These are phyloP conservation scores for Aphaenogaster ashmeadi DNA, from an alignment of 1,140 invertebrate genomes.

Conservation along the genomic window DNA sequence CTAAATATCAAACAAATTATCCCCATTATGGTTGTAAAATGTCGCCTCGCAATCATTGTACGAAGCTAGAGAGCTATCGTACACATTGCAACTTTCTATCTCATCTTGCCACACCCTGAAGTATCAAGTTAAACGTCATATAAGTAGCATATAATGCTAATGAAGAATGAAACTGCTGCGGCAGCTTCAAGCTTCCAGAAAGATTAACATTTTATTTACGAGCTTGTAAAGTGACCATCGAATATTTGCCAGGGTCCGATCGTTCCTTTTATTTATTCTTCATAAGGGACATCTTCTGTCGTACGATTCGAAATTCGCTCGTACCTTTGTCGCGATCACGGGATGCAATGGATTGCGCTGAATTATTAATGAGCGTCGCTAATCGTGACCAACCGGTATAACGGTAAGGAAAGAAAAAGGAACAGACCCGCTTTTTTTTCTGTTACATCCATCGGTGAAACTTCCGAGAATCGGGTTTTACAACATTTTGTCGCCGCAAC, in stretches of 20 bases:
- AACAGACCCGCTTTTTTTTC: slow-evolving; percentile 56
- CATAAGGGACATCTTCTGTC: background rate
- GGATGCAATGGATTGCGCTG: slow-evolving; percentile 70
- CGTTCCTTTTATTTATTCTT: slow-evolving; percentile 1
- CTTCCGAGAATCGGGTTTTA: slow-evolving; percentile 59
- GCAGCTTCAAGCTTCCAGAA: background rate
- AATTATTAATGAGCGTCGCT: slow-evolving; percentile 76
- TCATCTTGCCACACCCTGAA: slow-evolving; percentile 15
- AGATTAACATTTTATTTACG: slow-evolving; percentile 22
- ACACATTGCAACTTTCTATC: slow-evolving; percentile 49
- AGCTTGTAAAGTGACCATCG: background rate
- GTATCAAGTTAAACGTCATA: background rate
- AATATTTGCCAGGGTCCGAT: background rate
- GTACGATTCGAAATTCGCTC: background rate
- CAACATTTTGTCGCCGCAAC: slow-evolving; percentile 35
- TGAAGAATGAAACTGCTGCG: background rate
- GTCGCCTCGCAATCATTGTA: background rate
- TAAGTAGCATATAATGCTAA: background rate
- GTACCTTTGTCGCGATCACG: slow-evolving; percentile 28
- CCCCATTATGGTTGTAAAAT: background rate
- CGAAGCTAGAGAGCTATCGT: background rate
- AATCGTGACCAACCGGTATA: slow-evolving; percentile 71
- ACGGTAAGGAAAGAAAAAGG: slow-evolving; percentile 73
- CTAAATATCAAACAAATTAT: background rate
- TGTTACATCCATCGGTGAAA: slow-evolving; percentile 67